Conservation (phyloP, 2,888 invertebrate species). For the Tetragnatha montana region DNA sequence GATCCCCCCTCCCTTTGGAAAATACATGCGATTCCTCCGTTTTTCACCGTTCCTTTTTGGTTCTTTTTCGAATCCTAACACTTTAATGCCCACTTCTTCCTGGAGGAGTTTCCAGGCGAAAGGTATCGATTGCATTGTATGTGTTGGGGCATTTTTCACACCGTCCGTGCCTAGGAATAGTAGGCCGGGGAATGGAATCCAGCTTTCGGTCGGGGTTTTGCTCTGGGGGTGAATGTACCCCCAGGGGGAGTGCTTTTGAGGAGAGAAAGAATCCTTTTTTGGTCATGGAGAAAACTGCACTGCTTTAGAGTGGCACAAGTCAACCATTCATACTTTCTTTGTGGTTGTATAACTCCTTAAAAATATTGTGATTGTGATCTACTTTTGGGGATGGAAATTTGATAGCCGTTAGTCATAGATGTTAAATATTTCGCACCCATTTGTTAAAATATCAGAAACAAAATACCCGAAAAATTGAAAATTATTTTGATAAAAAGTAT, state of each 20-base stretch:
- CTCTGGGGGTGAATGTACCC: background rate
- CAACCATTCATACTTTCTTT: too few species aligned
- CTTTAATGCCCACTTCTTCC: constrained; percentile 37
- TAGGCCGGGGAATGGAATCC: background rate
- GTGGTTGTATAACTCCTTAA: too few species aligned
- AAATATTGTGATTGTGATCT: too few species aligned
- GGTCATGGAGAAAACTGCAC: background rate
- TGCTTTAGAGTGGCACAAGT: background rate
- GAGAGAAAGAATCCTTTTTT: background rate
- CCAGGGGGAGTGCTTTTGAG: background rate
- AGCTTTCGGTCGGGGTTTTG: background rate
- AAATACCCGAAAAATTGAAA: too few species aligned
- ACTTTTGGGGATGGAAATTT: too few species aligned
- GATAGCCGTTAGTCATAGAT: too few species aligned
- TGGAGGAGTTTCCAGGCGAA: constrained; percentile 33
- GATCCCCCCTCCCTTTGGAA: constrained; percentile 7
- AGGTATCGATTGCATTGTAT: constrained; percentile 40
- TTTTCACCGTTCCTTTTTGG: constrained; percentile 1
- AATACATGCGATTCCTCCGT: constrained; percentile 17
- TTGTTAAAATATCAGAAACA: too few species aligned
- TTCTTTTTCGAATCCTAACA: constrained; percentile 19
- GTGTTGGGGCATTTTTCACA: constrained; percentile 25
- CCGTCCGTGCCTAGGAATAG: constrained; percentile 8
- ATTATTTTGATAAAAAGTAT: too few species aligned
- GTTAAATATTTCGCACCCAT: too few species aligned